Conservation (phyloP, 2,888 invertebrate species). For the Exephanes ischioxanthus region DNA sequence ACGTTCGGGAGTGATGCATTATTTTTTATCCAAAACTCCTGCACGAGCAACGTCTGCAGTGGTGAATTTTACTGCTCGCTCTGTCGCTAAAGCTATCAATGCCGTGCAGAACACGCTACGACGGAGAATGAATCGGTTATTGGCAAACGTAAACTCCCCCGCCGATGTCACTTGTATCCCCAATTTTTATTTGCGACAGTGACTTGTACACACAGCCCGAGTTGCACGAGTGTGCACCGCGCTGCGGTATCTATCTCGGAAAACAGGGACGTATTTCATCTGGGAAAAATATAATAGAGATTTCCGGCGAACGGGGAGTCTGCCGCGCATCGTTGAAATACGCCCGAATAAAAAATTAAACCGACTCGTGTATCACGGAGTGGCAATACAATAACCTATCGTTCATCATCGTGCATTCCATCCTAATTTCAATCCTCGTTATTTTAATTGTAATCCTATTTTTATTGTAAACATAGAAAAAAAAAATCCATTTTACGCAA, state of each 20-base stretch:
- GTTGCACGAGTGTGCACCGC: constrained; percentile 39
- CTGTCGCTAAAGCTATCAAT: constrained; percentile 38
- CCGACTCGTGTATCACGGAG: background rate
- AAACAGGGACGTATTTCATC: constrained; percentile 67
- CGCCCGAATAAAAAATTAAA: constrained; percentile 17
- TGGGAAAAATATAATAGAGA: constrained; percentile 57
- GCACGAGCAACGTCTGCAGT: background rate
- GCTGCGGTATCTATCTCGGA: constrained; percentile 26
- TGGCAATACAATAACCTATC: background rate
- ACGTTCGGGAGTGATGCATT: constrained; percentile 58
- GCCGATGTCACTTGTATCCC: constrained; percentile 50
- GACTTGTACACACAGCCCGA: constrained; percentile 14
- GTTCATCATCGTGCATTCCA: background rate
- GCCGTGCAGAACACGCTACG: constrained; percentile 5
- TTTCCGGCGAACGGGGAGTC: constrained; percentile 46
- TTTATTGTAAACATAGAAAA: background rate
- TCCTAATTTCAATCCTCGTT: background rate
- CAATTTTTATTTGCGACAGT: constrained; percentile 63
- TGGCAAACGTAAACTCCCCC: constrained; percentile 63
- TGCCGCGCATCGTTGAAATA: constrained; percentile 26
- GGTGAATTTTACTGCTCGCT: constrained; percentile 31
- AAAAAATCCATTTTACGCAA: too few species aligned
- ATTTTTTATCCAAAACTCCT: constrained; percentile 45
- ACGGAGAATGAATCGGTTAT: constrained; percentile 63
- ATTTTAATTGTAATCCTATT: background rate